Percentiles rank a stretch among this genome's conserved stretches.
Conservation (phyloP, 2,113 vertebrate genomes). For the Entelurus aequoreus region DNA sequence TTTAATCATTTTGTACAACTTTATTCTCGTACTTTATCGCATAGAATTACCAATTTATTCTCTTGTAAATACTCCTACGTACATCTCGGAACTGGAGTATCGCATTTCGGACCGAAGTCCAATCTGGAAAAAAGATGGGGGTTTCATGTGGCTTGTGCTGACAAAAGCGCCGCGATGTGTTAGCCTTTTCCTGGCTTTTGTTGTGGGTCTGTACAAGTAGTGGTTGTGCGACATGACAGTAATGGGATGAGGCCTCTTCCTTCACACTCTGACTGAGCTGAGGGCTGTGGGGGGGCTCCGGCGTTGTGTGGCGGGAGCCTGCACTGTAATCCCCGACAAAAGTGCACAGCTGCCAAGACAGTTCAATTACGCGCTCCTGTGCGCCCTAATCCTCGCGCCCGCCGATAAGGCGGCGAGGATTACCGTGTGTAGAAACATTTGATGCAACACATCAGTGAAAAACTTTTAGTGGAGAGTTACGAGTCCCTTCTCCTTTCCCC, state of each 20-base stretch:
- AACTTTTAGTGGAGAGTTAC: constrained; percentile 51
- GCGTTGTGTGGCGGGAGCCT: constrained; percentile 54
- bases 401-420: constrained; percentile 60
- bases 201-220: constrained; percentile 50
- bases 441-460: constrained; percentile 47
- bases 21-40: too few relatives aligned
- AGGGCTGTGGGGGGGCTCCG: constrained; percentile 33
- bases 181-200: constrained; percentile 36
- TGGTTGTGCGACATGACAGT: constrained; percentile 61
- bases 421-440: constrained; percentile 64
- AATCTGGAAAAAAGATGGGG: too few relatives aligned
- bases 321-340: constrained; percentile 61
- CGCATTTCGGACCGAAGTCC: too few relatives aligned
- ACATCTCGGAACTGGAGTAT: too few relatives aligned
- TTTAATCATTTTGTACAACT: too few relatives aligned
- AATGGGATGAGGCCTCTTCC: constrained; percentile 60
- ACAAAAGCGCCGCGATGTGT: too few relatives aligned
- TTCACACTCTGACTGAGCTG: constrained; percentile 54
- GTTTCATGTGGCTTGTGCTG: too few relatives aligned
- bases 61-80: too few relatives aligned
- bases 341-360: constrained; percentile 66
- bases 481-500: constrained; percentile 30
- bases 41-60: too few relatives aligned
- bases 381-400: constrained; percentile 54
- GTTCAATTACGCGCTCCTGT: constrained; percentile 69